Conservation (phyloP, 1,140 invertebrate species). For the Rhyzopertha dominica region DNA sequence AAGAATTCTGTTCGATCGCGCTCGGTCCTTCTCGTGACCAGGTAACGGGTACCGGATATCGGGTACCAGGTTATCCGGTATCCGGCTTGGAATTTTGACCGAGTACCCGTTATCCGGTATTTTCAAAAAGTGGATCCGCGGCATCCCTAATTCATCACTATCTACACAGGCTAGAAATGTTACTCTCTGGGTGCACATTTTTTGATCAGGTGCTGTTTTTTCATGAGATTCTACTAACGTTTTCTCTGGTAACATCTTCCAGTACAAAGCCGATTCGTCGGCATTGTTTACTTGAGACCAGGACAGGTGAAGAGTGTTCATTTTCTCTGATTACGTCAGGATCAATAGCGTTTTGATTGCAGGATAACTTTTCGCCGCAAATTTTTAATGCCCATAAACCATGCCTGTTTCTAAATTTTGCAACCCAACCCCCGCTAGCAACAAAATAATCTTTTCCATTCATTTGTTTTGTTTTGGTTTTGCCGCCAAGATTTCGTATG, state of each 20-base stretch:
- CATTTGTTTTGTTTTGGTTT: background rate
- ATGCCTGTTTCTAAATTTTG: slow-evolving; percentile 4
- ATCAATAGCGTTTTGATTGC: background rate
- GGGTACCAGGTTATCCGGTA: too few relatives aligned
- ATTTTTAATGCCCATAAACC: slow-evolving; percentile 5
- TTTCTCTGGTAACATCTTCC: slow-evolving; percentile 12
- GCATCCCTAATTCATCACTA: background rate
- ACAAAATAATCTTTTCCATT: slow-evolving; percentile 5
- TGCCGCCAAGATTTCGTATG: slow-evolving; percentile 1
- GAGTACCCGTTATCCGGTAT: too few relatives aligned
- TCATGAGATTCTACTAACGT: slow-evolving; percentile 8
- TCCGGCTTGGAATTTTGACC: too few relatives aligned
- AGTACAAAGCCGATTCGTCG: slow-evolving; percentile 42
- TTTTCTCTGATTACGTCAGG: slow-evolving; percentile 2
- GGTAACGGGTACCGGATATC: too few relatives aligned
- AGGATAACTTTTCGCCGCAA: background rate
- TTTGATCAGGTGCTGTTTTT: slow-evolving; percentile 10
- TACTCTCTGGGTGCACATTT: slow-evolving; percentile 5
- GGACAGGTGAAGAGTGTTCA: background rate
- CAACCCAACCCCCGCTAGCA: slow-evolving; percentile 2
- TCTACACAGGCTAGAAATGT: slow-evolving; percentile 9
- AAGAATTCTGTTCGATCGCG: too few relatives aligned
- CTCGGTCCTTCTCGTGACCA: too few relatives aligned
- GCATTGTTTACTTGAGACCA: slow-evolving; percentile 38
- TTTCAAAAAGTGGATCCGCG: too few relatives aligned